A percentile compares a stretch with the other conserved stretches of the same genome.
Conservation (phyloP, 2,888 invertebrate species). For the Atrina japonica region DNA sequence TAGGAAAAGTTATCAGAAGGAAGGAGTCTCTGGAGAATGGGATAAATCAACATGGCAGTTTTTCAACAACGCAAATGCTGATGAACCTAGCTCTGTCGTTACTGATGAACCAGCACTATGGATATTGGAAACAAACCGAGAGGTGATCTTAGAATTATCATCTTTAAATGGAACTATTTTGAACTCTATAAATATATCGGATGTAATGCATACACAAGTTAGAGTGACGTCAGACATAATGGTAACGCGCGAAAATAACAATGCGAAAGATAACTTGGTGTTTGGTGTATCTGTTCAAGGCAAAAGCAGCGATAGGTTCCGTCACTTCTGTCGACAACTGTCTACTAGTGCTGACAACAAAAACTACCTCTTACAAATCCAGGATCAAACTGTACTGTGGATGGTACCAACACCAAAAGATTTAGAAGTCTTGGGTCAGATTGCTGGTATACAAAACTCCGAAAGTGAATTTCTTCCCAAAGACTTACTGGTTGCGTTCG, state of each 20-base stretch:
- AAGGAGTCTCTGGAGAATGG: too few species aligned
- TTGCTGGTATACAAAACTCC: conserved; percentile 43
- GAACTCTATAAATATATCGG: conserved; percentile 18
- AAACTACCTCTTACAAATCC: conserved; percentile 6
- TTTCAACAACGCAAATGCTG: background rate
- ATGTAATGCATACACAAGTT: conserved; percentile 14
- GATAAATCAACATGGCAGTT: background rate
- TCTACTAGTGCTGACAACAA: conserved; percentile 5
- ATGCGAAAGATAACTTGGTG: conserved; percentile 41
- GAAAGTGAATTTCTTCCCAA: background rate
- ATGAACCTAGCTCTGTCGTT: too few species aligned
- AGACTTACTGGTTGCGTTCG: conserved; percentile 28
- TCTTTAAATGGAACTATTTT: conserved; percentile 16
- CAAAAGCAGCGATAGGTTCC: background rate
- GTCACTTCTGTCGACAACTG: background rate
- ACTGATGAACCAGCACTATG: conserved; percentile 9
- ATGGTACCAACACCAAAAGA: conserved; percentile 51
- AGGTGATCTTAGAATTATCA: conserved; percentile 7
- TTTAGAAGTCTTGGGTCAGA: conserved; percentile 48
- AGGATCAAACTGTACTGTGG: conserved; percentile 40
- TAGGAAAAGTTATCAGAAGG: too few species aligned
- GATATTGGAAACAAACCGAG: conserved; percentile 9
- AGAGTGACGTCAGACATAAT: conserved; percentile 49
- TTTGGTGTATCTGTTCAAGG: conserved; percentile 33
- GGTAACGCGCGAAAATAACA: conserved; percentile 38